These are phyloP conservation scores for Onchidella celtica DNA, from an alignment of 2,888 invertebrate genomes.

Conservation along the genomic window DNA sequence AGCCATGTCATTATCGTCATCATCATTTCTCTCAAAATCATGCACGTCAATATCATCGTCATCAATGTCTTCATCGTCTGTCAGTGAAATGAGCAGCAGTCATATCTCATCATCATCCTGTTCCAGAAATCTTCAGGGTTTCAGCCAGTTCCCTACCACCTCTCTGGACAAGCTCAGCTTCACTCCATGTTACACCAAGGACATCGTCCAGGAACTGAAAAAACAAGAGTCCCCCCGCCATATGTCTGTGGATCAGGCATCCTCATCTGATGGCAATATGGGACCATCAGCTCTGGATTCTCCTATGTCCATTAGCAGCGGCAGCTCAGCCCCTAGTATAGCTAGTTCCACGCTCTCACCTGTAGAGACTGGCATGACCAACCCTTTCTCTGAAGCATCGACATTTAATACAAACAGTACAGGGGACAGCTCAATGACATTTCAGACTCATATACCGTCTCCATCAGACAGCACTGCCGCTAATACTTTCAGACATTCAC, in stretches of 20 bases:
- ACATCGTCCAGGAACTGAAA: slow-evolving; percentile 52
- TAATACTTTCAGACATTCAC: not conserved
- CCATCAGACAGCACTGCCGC: not conserved
- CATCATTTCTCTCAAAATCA: slow-evolving; percentile 32
- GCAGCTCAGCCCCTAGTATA: slow-evolving; percentile 51
- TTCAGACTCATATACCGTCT: not conserved
- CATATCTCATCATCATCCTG: slow-evolving; percentile 12
- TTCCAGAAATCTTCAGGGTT: slow-evolving; percentile 28
- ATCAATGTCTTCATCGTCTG: not conserved
- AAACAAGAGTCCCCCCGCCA: slow-evolving; percentile 49
- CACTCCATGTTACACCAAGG: slow-evolving; percentile 76
- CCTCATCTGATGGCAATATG: slow-evolving; percentile 41
- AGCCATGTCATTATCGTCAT: slow-evolving; percentile 30
- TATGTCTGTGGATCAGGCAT: slow-evolving; percentile 54
- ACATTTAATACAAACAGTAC: not conserved
- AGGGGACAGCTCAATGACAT: not conserved
- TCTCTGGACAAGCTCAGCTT: slow-evolving; percentile 78
- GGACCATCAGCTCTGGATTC: slow-evolving; percentile 51
- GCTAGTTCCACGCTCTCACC: slow-evolving; percentile 49
- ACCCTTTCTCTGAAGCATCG: slow-evolving; percentile 23
- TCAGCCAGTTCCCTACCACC: slow-evolving; percentile 73
- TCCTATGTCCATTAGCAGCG: slow-evolving; percentile 57
- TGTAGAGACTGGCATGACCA: slow-evolving; percentile 39
- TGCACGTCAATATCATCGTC: slow-evolving; percentile 28
- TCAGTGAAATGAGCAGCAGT: slow-evolving; percentile 29